Evolutionary conservation across 2,113 vertebrate genomes (phyloP).

Genomic region (Tamias sibiricus): DNA sequence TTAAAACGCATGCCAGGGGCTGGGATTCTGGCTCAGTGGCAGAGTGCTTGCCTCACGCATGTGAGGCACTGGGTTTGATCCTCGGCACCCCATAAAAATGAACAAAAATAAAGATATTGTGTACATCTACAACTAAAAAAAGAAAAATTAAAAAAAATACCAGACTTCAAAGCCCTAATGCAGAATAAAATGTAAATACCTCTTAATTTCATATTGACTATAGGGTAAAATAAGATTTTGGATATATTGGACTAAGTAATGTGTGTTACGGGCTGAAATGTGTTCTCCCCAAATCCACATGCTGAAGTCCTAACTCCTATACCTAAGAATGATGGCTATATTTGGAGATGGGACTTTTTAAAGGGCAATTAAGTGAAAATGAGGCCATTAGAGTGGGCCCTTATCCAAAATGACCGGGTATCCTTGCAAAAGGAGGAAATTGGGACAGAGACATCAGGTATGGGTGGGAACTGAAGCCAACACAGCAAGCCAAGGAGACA

Average conservation of each 20-base stretch:
- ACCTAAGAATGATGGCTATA: neutral
- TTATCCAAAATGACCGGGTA: neutral
- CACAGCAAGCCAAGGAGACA: neutral
- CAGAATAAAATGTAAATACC: neutral
- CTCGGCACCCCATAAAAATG: no score
- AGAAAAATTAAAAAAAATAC: no score
- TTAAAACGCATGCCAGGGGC: neutral
- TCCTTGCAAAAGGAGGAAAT: neutral
- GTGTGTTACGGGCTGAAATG: neutral
- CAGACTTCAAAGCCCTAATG: neutral
- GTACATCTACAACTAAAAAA: no score
- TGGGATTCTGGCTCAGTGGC: no score
- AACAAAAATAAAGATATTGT: no score
- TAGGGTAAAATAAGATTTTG: neutral
- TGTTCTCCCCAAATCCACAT: neutral
- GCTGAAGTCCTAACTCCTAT: neutral
- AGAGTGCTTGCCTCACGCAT: no score
- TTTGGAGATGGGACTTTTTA: neutral
- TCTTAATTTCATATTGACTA: neutral
- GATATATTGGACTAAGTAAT: neutral
- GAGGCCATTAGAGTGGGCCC: neutral
- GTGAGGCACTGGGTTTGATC: no score
- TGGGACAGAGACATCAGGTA: neutral
- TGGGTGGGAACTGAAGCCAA: neutral
- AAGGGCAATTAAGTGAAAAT: neutral